Percentiles rank a stretch among this genome's conserved stretches.
phyloP scores from a whole-genome alignment of 2,888 invertebrate genomes.

The Eupelmus urozonus region DNA sequence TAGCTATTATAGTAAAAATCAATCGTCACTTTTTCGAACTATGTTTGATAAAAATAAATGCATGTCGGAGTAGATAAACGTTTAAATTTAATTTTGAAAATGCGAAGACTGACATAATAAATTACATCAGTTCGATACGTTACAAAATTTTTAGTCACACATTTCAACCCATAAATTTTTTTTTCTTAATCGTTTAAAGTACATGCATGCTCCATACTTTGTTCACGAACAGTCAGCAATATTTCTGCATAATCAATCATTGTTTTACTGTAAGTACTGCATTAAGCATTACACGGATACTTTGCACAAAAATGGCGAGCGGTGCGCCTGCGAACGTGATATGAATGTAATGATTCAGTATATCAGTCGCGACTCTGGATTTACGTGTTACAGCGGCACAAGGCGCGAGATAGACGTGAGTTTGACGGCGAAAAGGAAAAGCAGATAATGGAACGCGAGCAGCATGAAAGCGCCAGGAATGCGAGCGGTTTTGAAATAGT shows the following conservation, averaged over 20 bases:
- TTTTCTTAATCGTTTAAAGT: too few relatives aligned
- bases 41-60: too few relatives aligned
- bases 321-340: conserved; percentile 12
- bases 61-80: too few relatives aligned
- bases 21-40: too few relatives aligned
- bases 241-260: conserved; percentile 30
- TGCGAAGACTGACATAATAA: too few relatives aligned
- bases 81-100: too few relatives aligned
- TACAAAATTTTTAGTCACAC: too few relatives aligned
- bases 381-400: neutral
- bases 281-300: neutral
- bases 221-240: neutral
- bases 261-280: conserved; percentile 20
- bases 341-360: conserved; percentile 6
- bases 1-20: too few relatives aligned
- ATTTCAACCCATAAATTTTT: too few relatives aligned
- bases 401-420: neutral
- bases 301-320: conserved; percentile 32
- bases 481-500: conserved; percentile 16
- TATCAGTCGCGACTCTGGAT: conserved; percentile 25
- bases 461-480: conserved; percentile 4
- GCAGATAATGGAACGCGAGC: conserved; percentile 7
- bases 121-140: too few relatives aligned
- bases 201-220: too few relatives aligned
- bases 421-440: conserved; percentile 7